These are phyloP conservation scores for Rhingia rostrata DNA, from an alignment of 2,888 invertebrate genomes.

Conservation along the genomic window DNA sequence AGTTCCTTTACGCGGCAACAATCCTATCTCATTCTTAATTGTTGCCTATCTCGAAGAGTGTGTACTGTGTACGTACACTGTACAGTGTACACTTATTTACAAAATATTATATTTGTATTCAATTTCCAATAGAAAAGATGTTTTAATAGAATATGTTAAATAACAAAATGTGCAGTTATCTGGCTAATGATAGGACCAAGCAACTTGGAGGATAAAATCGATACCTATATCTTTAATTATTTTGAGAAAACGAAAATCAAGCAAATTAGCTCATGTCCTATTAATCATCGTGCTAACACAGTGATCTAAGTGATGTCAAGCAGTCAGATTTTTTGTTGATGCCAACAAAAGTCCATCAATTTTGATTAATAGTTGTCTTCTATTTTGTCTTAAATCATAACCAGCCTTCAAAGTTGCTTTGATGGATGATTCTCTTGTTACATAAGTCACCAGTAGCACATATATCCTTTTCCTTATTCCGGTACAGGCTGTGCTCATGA, in stretches of 20 bases:
- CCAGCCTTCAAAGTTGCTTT: conserved; percentile 26
- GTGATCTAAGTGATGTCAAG: conserved; percentile 25
- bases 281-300: conserved; percentile 35
- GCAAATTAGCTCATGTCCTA: conserved; percentile 22
- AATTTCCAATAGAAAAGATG: too few species aligned
- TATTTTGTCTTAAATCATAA: conserved; percentile 36
- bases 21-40: too few species aligned
- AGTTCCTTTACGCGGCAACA: too few species aligned
- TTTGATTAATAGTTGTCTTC: conserved; percentile 50
- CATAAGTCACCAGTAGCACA: conserved; percentile 5
- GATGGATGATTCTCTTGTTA: conserved; percentile 19
- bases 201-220: background rate
- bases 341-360: conserved; percentile 26
- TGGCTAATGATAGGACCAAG: too few species aligned
- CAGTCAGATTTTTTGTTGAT: conserved; percentile 19
- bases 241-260: background rate
- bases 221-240: background rate
- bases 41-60: too few species aligned
- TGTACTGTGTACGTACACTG: too few species aligned
- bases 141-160: too few species aligned
- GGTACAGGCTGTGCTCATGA: background rate
- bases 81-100: too few species aligned
- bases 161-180: too few species aligned
- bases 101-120: too few species aligned
- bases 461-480: background rate